Base-by-base conservation (phyloP, 2,888 invertebrate genomes). In the Unio pictorum region DNA sequence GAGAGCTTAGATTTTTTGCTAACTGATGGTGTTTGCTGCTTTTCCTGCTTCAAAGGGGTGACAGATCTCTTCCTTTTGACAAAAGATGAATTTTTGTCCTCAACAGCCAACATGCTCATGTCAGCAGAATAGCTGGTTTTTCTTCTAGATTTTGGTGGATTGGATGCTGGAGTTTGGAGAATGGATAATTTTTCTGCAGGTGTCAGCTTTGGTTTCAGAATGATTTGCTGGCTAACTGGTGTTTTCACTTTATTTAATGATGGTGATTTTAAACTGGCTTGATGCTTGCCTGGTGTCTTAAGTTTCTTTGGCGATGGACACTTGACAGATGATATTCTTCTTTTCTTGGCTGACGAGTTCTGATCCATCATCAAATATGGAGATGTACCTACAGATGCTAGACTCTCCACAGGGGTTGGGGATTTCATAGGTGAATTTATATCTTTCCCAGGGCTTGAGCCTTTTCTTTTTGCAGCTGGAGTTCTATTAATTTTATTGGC, bases 111-210 rank as follows among this genome's bases (percentile, higher is more conserved):
- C 15, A 15, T 45, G 45, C 45, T 45, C 15, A 45, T 45, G 15
- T 45, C 11, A 15, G 45, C 15, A 15, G 45, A 45, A 45, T 45
- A 45, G 15, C 45, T 45, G 3, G 23, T 55, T 54, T 67, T 65
- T 18, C 61, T 34, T 18, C 18, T 59, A 63, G 74, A 62, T n/a
- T 69, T 60, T 64, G 64, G 58, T 55, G 64, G 23, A 6, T 55
- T 64, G 30, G 55, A 60, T 55, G 26, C 59, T 23, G 57, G 28
- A 28, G 3, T 23, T 59, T 62, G 67, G 61, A 8, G 63, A 57
- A 11, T 11, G 54, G 17, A 17, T 11, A n/a, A 23, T 62, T 26
- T 57, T 68, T 54, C 34, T 56, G 67, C 54, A 34, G 55, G 61
- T 61, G n/a, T 28, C n/a, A 30, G 17, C 20, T 18, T 67, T 55